A percentile compares a stretch with the other conserved stretches of the same genome.
phyloP scores from a whole-genome alignment of 2,113 vertebrate genomes.

The Arenaria interpres region DNA sequence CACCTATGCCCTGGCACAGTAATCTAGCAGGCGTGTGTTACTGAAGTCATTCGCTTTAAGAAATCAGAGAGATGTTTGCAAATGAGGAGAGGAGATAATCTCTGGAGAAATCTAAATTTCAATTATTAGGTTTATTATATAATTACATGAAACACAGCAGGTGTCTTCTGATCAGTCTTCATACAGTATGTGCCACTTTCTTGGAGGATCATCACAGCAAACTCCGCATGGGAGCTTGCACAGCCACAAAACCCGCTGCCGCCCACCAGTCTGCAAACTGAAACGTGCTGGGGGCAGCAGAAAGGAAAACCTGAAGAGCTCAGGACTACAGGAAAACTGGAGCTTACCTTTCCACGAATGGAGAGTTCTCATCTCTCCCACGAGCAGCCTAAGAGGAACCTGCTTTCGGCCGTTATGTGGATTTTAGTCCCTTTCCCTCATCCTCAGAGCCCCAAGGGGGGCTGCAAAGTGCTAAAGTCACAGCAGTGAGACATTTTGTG shows the following conservation, averaged over 20 bases:
- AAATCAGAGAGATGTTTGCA: not conserved
- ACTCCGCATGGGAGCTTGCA: accelerated
- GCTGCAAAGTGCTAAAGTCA: not conserved
- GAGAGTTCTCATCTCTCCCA: not conserved
- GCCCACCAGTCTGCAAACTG: not conserved
- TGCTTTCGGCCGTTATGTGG: not conserved
- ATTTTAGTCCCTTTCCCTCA: not conserved
- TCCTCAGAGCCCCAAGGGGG: not conserved
- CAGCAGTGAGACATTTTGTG: not conserved
- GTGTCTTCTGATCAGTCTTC: not conserved
- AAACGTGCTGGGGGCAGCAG: not conserved
- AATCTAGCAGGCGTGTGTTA: not conserved
- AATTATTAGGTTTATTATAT: not conserved
- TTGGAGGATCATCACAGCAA: not conserved
- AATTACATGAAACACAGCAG: not conserved
- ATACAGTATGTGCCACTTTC: not conserved
- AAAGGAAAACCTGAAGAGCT: not conserved
- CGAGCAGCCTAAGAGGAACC: not conserved
- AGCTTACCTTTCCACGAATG: not conserved
- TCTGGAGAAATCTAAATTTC: not conserved
- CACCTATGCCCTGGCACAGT: accelerated
- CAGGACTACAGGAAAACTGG: accelerated
- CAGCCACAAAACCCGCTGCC: not conserved
- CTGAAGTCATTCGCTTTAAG: not conserved
- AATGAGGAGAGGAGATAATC: not conserved